Evolutionary conservation across 2,113 vertebrate genomes (phyloP).

Genomic region (Phodopus roborovskii): DNA sequence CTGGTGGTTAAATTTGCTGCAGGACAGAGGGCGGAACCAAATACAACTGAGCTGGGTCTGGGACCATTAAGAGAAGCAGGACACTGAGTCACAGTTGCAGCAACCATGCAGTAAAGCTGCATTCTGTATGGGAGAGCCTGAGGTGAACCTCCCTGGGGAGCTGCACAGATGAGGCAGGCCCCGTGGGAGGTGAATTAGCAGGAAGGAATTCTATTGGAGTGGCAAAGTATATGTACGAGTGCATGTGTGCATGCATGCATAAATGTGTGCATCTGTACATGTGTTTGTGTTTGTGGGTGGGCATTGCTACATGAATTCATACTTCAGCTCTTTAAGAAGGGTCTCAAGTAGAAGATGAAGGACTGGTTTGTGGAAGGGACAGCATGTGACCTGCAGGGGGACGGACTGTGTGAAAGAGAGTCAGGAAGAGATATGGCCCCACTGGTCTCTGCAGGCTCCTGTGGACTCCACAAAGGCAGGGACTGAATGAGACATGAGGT

Average conservation of each 20-base stretch:
- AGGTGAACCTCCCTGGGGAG: background rate
- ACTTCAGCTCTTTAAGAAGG: background rate
- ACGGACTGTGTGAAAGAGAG: accelerated
- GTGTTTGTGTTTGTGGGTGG: background rate
- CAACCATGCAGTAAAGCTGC: background rate
- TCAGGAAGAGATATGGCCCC: background rate
- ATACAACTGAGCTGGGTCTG: background rate
- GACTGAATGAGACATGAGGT: background rate
- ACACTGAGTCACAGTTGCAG: background rate
- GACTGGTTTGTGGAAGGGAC: background rate
- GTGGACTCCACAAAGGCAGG: background rate
- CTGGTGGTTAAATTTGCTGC: slow-evolving; percentile 99
- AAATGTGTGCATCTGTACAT: background rate
- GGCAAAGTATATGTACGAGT: background rate
- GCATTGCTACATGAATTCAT: accelerated
- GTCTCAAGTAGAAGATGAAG: background rate
- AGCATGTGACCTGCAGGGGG: background rate
- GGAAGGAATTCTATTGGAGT: background rate
- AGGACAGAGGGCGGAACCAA: slow-evolving; percentile 12
- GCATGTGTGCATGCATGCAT: accelerated
- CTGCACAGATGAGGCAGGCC: background rate
- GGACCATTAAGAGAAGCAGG: background rate
- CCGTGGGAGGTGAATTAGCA: background rate
- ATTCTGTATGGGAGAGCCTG: background rate
- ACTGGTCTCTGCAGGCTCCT: background rate